Conservation (phyloP, 2,888 invertebrate species). For the Hyposoter dolosus region DNA sequence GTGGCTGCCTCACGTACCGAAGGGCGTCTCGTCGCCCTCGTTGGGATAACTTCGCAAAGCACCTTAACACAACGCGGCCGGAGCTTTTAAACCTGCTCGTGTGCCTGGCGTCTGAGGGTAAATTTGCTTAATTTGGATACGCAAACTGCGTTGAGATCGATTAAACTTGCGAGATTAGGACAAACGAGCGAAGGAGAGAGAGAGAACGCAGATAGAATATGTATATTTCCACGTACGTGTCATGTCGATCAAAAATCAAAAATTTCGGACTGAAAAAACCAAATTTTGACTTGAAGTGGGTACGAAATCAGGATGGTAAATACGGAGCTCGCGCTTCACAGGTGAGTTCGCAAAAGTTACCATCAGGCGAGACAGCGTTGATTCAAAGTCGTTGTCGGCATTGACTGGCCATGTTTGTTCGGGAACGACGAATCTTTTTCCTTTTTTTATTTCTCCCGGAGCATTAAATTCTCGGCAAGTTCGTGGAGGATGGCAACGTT, state of each 20-base stretch:
- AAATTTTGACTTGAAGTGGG: slow-evolving; percentile 11
- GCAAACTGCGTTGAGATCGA: slow-evolving; percentile 67
- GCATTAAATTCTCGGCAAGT: slow-evolving; percentile 41
- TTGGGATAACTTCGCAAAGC: slow-evolving; percentile 32
- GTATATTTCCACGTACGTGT: background rate
- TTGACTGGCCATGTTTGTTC: slow-evolving; percentile 53
- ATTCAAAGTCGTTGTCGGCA: slow-evolving; percentile 50
- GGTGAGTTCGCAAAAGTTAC: slow-evolving; percentile 57
- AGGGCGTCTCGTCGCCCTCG: slow-evolving; percentile 16
- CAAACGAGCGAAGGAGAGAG: background rate
- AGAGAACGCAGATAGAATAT: background rate
- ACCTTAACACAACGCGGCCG: slow-evolving; percentile 52
- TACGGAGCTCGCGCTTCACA: slow-evolving; percentile 33
- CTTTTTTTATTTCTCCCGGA: background rate
- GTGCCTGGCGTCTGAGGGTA: slow-evolving; percentile 56
- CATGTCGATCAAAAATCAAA: background rate
- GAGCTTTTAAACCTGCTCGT: slow-evolving; percentile 59
- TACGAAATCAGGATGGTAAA: background rate
- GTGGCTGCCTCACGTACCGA: slow-evolving; percentile 15
- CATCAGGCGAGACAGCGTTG: slow-evolving; percentile 18
- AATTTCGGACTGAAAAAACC: slow-evolving; percentile 39
- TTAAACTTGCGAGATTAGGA: slow-evolving; percentile 59
- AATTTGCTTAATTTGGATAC: slow-evolving; percentile 69
- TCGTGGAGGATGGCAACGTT: slow-evolving; percentile 12
- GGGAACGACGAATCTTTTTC: slow-evolving; percentile 24